phyloP scores from a whole-genome alignment of 2,113 vertebrate genomes.

The Actenoides lindsayi region DNA sequence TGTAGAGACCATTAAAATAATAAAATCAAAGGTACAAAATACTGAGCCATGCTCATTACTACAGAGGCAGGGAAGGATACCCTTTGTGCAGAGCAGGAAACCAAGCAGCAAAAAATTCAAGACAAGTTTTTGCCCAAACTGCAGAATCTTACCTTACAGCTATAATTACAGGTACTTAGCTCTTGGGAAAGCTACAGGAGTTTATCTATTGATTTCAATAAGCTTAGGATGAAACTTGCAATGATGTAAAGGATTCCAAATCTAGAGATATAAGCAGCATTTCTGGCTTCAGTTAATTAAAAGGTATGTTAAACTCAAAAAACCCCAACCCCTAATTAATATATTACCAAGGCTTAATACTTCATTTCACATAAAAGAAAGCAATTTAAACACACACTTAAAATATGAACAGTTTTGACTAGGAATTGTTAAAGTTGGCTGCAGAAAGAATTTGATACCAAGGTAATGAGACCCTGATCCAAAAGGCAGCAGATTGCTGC shows the following conservation, averaged over 20 bases:
- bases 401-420: background rate
- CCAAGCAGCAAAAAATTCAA: background rate
- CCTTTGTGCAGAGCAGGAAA: background rate
- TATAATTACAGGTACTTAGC: background rate
- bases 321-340: background rate
- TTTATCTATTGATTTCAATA: background rate
- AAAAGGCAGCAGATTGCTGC: background rate
- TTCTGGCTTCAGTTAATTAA: conserved; percentile 26
- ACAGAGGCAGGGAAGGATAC: background rate
- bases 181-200: background rate
- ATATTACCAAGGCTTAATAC: background rate
- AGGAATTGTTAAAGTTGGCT: background rate
- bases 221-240: background rate
- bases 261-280: background rate
- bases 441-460: background rate
- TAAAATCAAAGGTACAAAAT: background rate
- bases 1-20: background rate
- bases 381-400: background rate
- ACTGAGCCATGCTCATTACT: background rate
- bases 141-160: background rate
- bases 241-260: background rate
- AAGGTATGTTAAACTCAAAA: background rate
- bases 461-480: background rate
- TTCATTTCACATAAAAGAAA: background rate
- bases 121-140: background rate